Percentiles rank a stretch among this genome's conserved stretches.
Conservation (phyloP, 1,140 invertebrate genomes). For the Drosophila albomicans region DNA sequence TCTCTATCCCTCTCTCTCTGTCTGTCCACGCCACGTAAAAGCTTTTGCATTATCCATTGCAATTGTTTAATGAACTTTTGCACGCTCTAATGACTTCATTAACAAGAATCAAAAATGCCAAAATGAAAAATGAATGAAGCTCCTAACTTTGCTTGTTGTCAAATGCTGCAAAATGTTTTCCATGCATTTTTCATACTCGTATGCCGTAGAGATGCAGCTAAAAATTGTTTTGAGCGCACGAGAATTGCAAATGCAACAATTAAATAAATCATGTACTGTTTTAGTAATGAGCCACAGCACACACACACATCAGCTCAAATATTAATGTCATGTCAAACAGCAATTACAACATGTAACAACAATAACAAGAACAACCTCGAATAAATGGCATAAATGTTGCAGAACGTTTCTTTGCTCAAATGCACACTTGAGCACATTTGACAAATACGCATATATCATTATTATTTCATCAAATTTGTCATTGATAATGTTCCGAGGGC, state of each 20-base stretch:
- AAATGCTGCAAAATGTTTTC: conserved; percentile 46
- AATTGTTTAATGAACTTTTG: conserved; percentile 82
- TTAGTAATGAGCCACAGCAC: conserved; percentile 31
- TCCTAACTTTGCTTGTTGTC: conserved; percentile 28
- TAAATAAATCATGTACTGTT: conserved; percentile 60
- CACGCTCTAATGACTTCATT: conserved; percentile 77
- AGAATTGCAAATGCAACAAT: conserved; percentile 23
- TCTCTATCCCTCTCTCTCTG: too few species aligned
- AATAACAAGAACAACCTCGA: conserved; percentile 31
- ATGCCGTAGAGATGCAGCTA: conserved; percentile 20
- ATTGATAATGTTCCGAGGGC: conserved; percentile 66
- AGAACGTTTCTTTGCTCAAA: conserved; percentile 57
- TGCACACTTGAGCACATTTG: conserved; percentile 77
- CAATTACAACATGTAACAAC: conserved; percentile 77
- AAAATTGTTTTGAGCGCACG: conserved; percentile 35
- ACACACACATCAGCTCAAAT: conserved; percentile 61
- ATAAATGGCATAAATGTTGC: conserved; percentile 62
- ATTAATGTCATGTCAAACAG: conserved; percentile 83
- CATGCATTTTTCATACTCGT: conserved; percentile 39
- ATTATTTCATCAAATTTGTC: conserved; percentile 83
- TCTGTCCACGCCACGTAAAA: not conserved
- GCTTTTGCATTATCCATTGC: conserved; percentile 75
- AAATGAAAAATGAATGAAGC: conserved; percentile 34
- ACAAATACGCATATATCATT: conserved; percentile 68
- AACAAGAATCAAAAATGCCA: conserved; percentile 58